Evolutionary conservation across 37 sponge, comb jelly and placozoan species (phyloP).

Genomic region (Tethya wilhelma): DNA sequence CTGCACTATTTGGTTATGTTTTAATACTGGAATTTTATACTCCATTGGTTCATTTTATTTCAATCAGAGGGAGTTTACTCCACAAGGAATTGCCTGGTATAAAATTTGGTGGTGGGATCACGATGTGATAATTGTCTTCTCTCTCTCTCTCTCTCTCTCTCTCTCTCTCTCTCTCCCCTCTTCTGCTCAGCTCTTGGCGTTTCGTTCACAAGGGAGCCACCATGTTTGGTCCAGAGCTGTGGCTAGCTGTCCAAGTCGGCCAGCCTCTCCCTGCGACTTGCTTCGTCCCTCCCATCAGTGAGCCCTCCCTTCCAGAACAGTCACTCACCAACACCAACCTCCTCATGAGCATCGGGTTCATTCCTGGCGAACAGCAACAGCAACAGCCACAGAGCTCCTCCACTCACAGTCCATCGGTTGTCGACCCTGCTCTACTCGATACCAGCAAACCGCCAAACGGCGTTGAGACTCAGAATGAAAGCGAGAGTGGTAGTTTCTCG

Average conservation of each 20-base stretch:
- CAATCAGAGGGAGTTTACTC: no score
- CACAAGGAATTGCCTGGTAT: no score
- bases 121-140: not conserved
- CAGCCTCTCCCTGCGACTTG: not conserved
- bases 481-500: no score
- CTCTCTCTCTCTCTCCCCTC: not conserved
- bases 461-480: not conserved
- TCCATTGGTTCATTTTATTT: no score
- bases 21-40: no score
- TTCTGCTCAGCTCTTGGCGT: slow-evolving; percentile 44
- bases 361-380: no score
- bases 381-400: not conserved
- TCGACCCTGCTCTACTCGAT: not conserved
- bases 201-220: slow-evolving; percentile 53
- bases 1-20: no score
- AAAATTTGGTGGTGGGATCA: not conserved
- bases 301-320: not conserved
- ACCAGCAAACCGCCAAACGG: not conserved
- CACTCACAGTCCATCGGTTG: not conserved
- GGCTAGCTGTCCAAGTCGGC: slow-evolving; percentile 51
- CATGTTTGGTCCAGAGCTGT: slow-evolving; percentile 68
- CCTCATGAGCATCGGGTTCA: slow-evolving; percentile 28
- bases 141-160: not conserved
- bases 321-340: slow-evolving; percentile 36
- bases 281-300: slow-evolving; percentile 5